Percentiles rank a stretch among this genome's conserved stretches.
Conservation (phyloP, 2,113 vertebrate genomes). For the human region GRCh38 chr16:82598501-82599000, state of each 20-base stretch:
- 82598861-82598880: conserved; percentile 61
- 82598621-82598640: not conserved
- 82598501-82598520: not conserved
- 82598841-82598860: conserved; percentile 41
- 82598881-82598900: conserved; percentile 67
- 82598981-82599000: conserved; percentile 80
- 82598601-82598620: not conserved
- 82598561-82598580: not conserved
- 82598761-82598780: conserved; percentile 62
- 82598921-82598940: conserved; percentile 68
- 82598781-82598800: conserved; percentile 71
- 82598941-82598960: conserved; percentile 77
- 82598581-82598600: not conserved
- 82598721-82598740: conserved; percentile 1
- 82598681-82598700: not conserved
- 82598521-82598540: not conserved
- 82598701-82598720: conserved; percentile 37
- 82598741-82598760: conserved; percentile 37
- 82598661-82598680: not conserved
- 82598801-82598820: conserved; percentile 77
- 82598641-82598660: not conserved
- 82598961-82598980: conserved; percentile 76
- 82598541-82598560: not conserved
- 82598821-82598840: conserved; percentile 54
- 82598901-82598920: conserved; percentile 79